Conservation (phyloP, 2,888 invertebrate species). For the Actias luna region DNA sequence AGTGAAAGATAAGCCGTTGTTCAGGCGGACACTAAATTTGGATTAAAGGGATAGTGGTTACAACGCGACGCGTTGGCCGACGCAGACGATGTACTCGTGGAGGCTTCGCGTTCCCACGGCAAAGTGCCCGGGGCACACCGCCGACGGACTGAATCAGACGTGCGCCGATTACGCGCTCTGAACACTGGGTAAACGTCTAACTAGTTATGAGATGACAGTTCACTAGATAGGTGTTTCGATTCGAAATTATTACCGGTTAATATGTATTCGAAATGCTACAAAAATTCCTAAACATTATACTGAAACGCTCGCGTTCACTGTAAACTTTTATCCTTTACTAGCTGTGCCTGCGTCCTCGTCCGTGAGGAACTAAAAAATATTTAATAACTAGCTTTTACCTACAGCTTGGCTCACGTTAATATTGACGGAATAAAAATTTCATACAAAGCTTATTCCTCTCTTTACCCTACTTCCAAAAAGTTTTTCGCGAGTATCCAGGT, state of each 20-base stretch:
- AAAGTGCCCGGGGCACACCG: conserved; percentile 35
- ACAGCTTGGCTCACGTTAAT: no score
- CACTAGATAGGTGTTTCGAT: conserved; percentile 22
- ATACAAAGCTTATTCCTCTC: no score
- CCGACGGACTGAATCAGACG: conserved; percentile 36
- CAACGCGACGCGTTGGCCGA: conserved; percentile 26
- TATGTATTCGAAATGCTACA: neutral
- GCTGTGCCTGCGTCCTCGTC: no score
- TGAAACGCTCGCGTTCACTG: no score
- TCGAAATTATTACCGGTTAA: neutral
- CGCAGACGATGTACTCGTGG: neutral
- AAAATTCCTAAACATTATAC: no score
- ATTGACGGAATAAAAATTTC: no score
- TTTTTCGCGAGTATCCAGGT: no score
- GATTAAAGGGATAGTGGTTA: conserved; percentile 36
- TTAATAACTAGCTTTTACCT: no score
- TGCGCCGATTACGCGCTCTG: conserved; percentile 40
- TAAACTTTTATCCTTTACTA: no score
- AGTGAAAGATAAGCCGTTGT: conserved; percentile 19
- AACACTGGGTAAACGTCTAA: conserved; percentile 37
- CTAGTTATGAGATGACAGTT: conserved; percentile 45
- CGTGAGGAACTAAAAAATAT: no score
- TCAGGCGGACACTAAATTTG: conserved; percentile 33
- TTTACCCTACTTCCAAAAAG: no score
- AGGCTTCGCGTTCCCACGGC: conserved; percentile 44